Evolutionary conservation across 1,140 invertebrate species (phyloP).

Genomic region (Drosophila rhopaloa): DNA sequence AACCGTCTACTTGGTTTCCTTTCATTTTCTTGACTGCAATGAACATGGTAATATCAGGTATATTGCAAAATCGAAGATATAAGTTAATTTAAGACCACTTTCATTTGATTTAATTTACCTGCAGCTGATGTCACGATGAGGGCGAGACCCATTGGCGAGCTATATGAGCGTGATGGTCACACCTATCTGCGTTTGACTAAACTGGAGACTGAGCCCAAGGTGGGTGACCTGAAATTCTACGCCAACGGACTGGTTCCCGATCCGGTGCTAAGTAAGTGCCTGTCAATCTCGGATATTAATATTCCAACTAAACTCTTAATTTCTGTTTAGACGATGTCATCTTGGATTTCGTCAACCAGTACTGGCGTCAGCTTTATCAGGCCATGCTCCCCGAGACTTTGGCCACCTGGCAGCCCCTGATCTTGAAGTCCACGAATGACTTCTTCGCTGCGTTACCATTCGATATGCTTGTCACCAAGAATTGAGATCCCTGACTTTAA

Average conservation of each 20-base stretch:
- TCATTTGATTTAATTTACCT: conserved; percentile 21
- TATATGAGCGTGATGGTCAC: conserved; percentile 76
- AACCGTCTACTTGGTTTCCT: too few relatives aligned
- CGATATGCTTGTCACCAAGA: conserved; percentile 65
- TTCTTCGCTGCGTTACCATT: conserved; percentile 77
- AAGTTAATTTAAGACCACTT: too few relatives aligned
- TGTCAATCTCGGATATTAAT: neutral
- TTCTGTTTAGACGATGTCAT: conserved; percentile 67
- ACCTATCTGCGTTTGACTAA: conserved; percentile 69
- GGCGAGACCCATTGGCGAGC: conserved; percentile 62
- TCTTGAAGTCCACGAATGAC: conserved; percentile 67
- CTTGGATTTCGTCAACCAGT: conserved; percentile 81
- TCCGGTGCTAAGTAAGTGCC: conserved; percentile 71
- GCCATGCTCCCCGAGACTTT: conserved; percentile 73
- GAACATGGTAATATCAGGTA: too few relatives aligned
- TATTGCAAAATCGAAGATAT: too few relatives aligned
- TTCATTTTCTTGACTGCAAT: too few relatives aligned
- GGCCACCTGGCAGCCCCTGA: conserved; percentile 68
- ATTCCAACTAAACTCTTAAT: neutral
- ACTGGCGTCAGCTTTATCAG: conserved; percentile 76
- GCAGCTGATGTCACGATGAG: conserved; percentile 67
- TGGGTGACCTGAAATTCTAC: conserved; percentile 78
- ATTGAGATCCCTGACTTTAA: conserved; percentile 15
- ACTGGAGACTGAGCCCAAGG: conserved; percentile 71
- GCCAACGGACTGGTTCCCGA: conserved; percentile 79